Evolutionary conservation across 2,797 vertebrate genomes (phyloP), one percentile per base, ranked within the genome.

Genomic region (Sebastes taczanowskii): DNA sequence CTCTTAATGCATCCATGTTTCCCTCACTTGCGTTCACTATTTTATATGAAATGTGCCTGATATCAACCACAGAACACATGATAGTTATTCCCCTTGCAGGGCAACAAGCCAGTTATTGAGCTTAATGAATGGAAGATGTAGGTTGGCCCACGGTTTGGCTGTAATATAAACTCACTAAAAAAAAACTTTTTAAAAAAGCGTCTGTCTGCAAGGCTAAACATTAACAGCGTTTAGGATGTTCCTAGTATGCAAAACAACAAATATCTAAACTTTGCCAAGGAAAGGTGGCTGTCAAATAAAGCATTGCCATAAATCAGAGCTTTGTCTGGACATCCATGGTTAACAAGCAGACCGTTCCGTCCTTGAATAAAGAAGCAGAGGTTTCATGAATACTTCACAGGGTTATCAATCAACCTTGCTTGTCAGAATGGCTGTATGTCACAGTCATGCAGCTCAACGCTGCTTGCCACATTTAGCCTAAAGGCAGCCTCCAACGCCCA

Each of bases 311-410:
- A 76, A 83, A 86, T 88, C 85, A 80, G 46, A 78, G 68, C 55
- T 29, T 22, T 23, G 80, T 71, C 62, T 76, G 34, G 20, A 27
- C 23, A 20, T 52, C 58, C 35, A 27, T 70, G 49, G 65, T 72
- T 55, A 67, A 70, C 55, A 77, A 58, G 59, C 75, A 77, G 64
- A 76, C 35, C 1, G 22, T 14, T 63, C 76, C 34, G 84, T 71
- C 89, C 90, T 90, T 91, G 87, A 91, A 92, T 86, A 81, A 53
- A 77, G 56, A 76, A 80, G 61, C 34, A 25, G 58, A 20, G 32
- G 27, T 70, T 77, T 77, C 62, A 56, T 46, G 29, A 74, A 46
- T 49, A 56, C 71, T 87, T 82, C 49, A 74, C 53, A 38, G 38
- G 66, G 55, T 60, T 6, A 88, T 87, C 66, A 70, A 61, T 84